Percentiles rank a stretch among this genome's conserved stretches.
These are phyloP conservation scores for Leucoraja ocellata DNA, from an alignment of 2,797 vertebrate genomes.

Conservation along the genomic window DNA sequence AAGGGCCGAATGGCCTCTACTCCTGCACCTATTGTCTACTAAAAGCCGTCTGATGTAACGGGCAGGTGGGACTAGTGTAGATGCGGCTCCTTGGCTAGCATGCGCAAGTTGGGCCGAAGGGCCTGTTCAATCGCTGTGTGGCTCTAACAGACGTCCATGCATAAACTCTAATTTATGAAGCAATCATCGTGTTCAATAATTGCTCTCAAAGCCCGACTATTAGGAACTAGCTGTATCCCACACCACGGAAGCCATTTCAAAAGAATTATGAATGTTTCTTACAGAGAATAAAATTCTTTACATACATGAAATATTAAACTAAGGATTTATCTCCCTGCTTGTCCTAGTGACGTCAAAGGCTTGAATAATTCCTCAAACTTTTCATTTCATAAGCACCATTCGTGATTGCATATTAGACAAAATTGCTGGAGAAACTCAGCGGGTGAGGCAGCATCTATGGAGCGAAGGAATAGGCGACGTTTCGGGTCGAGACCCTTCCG, in stretches of 20 bases:
- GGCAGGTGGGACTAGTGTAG: too few species aligned
- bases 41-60: too few species aligned
- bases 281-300: not conserved
- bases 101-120: too few species aligned
- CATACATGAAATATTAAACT: constrained; percentile 33
- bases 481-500: too few species aligned
- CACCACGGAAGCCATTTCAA: not conserved
- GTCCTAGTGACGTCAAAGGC: not conserved
- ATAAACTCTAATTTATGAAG: not conserved
- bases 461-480: too few species aligned
- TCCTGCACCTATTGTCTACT: too few species aligned
- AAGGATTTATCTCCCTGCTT: not conserved
- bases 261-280: constrained; percentile 4
- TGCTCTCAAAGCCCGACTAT: not conserved
- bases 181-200: too few species aligned
- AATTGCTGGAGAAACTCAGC: too few species aligned
- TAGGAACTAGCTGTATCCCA: not conserved
- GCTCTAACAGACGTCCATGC: not conserved
- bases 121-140: not conserved
- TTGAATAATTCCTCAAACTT: not conserved
- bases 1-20: too few species aligned
- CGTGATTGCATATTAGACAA: too few species aligned
- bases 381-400: not conserved
- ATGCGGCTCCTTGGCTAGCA: too few species aligned
- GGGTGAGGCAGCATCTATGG: too few species aligned